A percentile compares a stretch with the other conserved stretches of the same genome.
Evolutionary conservation across 2,113 vertebrate species (phyloP).

Genomic region (Danio rerio): GRCz12tu NC_133193.1:23532001-23532500

Average conservation of each 20-base stretch:
- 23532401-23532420: too few species aligned
- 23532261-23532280: slow-evolving; percentile 2
- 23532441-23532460: too few species aligned
- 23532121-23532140: not conserved
- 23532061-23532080: not conserved
- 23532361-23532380: too few species aligned
- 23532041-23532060: too few species aligned
- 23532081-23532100: not conserved
- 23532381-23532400: too few species aligned
- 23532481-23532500: too few species aligned
- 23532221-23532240: not conserved
- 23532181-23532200: not conserved
- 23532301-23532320: slow-evolving; percentile 13
- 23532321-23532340: too few species aligned
- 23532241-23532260: not conserved
- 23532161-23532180: not conserved
- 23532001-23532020: not conserved
- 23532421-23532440: too few species aligned
- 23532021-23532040: not conserved
- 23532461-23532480: too few species aligned
- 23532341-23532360: too few species aligned
- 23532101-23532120: not conserved
- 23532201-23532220: not conserved
- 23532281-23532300: slow-evolving; percentile 3
- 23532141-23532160: not conserved